Evolutionary conservation across 2,113 vertebrate species (phyloP).

Genomic region (Elanoides forficatus): DNA sequence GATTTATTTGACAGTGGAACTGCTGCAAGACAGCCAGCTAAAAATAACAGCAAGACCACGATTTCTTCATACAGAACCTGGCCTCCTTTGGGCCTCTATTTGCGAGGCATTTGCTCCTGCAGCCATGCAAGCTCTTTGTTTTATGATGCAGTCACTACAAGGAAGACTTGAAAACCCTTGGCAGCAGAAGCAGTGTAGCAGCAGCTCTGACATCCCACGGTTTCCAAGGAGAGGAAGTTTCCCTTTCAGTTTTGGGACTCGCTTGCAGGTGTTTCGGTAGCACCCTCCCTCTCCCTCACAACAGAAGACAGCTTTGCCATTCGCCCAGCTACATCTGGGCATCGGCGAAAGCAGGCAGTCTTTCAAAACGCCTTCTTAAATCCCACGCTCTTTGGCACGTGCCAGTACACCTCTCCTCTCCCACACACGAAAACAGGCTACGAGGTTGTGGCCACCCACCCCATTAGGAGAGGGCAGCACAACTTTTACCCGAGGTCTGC

Average conservation of each 20-base stretch:
- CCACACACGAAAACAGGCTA: fast-evolving
- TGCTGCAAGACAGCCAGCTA: background rate
- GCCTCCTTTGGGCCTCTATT: background rate
- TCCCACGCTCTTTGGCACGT: background rate
- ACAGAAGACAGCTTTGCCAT: background rate
- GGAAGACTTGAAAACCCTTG: background rate
- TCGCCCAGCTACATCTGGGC: background rate
- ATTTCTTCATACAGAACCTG: background rate
- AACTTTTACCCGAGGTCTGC: background rate
- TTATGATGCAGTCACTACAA: background rate
- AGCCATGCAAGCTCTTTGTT: background rate
- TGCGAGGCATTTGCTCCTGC: background rate
- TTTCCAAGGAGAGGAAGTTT: background rate
- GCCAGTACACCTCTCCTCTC: background rate
- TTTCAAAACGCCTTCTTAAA: fast-evolving
- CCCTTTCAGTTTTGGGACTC: background rate
- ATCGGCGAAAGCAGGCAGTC: fast-evolving
- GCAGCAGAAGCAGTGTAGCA: background rate
- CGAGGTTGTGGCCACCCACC: background rate
- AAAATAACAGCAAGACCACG: background rate
- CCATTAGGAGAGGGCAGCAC: fast-evolving
- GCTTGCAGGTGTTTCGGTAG: fast-evolving
- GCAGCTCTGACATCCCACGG: background rate
- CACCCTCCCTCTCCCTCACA: background rate
- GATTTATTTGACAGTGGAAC: background rate